Conservation (phyloP, 2,113 vertebrate species). For the Tychaedon coryphoeus region DNA sequence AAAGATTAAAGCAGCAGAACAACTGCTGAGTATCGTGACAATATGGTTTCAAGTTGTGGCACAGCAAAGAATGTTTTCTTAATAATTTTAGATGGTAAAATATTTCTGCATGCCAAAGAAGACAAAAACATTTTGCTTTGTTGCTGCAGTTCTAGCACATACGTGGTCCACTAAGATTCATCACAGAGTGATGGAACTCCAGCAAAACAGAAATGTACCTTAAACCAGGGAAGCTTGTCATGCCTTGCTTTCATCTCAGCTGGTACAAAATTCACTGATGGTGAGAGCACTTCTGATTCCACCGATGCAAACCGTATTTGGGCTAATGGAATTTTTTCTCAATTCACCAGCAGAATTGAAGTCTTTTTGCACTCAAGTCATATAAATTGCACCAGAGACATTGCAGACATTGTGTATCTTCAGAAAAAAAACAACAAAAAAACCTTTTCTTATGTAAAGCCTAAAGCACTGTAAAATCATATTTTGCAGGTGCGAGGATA, state of each 20-base stretch:
- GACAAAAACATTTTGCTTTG: neutral
- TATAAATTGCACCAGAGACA: neutral
- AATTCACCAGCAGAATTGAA: neutral
- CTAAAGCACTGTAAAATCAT: neutral
- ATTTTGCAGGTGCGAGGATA: neutral
- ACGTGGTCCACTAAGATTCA: rapidly evolving
- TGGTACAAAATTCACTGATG: neutral
- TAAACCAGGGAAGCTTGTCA: neutral
- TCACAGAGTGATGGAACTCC: neutral
- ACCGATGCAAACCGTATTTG: neutral
- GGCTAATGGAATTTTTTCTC: neutral
- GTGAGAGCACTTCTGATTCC: neutral
- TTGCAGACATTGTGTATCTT: neutral
- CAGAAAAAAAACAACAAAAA: rapidly evolving
- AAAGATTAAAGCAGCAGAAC: neutral
- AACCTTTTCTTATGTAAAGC: neutral
- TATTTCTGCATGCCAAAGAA: neutral
- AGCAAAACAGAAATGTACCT: neutral
- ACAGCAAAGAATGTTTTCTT: neutral
- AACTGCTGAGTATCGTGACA: neutral
- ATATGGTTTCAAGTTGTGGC: neutral
- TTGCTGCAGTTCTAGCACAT: neutral
- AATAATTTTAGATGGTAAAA: neutral
- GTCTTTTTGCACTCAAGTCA: neutral
- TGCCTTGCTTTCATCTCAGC: neutral